Conservation (phyloP, 2,113 vertebrate species). For the Gavialis gangeticus region DNA sequence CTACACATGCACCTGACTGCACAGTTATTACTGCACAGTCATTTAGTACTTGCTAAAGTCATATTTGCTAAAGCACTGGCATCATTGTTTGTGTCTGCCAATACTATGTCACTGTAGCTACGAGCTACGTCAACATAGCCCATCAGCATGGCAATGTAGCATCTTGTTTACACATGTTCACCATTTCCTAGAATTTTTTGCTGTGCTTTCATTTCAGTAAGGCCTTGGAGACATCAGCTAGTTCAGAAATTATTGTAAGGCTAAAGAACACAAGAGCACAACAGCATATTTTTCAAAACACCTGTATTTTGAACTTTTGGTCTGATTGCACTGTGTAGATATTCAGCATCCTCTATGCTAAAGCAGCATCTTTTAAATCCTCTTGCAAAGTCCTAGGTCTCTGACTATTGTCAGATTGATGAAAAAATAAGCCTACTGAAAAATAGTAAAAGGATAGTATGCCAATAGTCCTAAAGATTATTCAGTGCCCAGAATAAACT, state of each 20-base stretch:
- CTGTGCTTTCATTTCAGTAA: neutral
- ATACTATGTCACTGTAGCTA: too few relatives aligned
- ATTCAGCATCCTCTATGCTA: conserved; percentile 12
- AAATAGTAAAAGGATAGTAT: neutral
- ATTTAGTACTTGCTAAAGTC: too few relatives aligned
- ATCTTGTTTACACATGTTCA: too few relatives aligned
- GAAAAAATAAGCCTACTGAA: conserved; percentile 19
- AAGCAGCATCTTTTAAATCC: neutral
- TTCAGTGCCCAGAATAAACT: neutral
- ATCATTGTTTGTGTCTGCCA: too few relatives aligned
- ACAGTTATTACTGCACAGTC: too few relatives aligned
- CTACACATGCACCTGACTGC: too few relatives aligned
- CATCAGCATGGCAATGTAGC: too few relatives aligned
- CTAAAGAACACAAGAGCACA: neutral
- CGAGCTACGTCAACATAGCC: too few relatives aligned
- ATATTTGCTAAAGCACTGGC: too few relatives aligned
- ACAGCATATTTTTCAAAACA: conserved; percentile 4
- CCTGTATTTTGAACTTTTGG: neutral
- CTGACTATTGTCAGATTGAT: neutral
- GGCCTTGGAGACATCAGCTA: neutral
- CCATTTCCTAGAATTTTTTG: neutral
- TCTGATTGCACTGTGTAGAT: neutral
- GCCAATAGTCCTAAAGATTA: conserved; percentile 5
- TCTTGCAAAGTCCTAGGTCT: conserved; percentile 1
- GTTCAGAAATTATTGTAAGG: conserved; percentile 13